Percentiles rank a stretch among this genome's conserved stretches.
These are phyloP conservation scores for Ancistrus triradiatus DNA, from an alignment of 2,113 vertebrate species.

Conservation along the genomic window DNA sequence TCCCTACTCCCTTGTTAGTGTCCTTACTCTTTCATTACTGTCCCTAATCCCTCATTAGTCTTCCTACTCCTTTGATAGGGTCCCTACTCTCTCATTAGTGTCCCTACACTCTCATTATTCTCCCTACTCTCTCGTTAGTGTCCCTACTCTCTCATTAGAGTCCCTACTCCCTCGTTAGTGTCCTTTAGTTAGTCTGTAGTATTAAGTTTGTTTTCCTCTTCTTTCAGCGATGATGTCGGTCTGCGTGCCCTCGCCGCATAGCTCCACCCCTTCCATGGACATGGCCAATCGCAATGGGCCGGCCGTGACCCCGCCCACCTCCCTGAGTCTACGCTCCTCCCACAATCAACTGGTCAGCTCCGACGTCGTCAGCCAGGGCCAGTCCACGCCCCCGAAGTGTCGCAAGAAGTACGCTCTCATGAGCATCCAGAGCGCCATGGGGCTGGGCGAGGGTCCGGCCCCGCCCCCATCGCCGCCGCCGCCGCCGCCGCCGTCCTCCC, in stretches of 20 bases:
- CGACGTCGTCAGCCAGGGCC: constrained; percentile 79
- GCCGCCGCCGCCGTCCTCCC: constrained; percentile 54
- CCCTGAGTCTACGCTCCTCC: constrained; percentile 87
- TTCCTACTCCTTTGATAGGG: too few species aligned
- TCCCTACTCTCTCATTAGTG: too few species aligned
- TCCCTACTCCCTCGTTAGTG: neutral
- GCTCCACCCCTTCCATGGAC: constrained; percentile 63
- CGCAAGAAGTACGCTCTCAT: constrained; percentile 92
- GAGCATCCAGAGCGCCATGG: constrained; percentile 93
- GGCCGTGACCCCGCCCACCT: constrained; percentile 80
- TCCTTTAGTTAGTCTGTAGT: neutral
- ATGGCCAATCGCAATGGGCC: constrained; percentile 82
- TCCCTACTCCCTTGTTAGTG: too few species aligned
- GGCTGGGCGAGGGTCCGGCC: constrained; percentile 73
- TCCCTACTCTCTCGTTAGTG: neutral
- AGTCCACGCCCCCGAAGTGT: constrained; percentile 87
- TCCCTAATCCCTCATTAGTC: too few species aligned
- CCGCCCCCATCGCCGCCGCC: constrained; percentile 57
- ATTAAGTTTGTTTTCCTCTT: constrained; percentile 11
- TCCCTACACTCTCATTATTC: too few species aligned
- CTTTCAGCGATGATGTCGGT: constrained; percentile 73
- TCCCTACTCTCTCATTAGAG: neutral
- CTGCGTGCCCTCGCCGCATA: constrained; percentile 72
- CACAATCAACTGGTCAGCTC: constrained; percentile 90
- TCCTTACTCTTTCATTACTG: too few species aligned